Evolutionary conservation across 2,113 vertebrate species (phyloP), one percentile per base, ranked within the genome.

Genomic region (Manacus vitellinus): DNA sequence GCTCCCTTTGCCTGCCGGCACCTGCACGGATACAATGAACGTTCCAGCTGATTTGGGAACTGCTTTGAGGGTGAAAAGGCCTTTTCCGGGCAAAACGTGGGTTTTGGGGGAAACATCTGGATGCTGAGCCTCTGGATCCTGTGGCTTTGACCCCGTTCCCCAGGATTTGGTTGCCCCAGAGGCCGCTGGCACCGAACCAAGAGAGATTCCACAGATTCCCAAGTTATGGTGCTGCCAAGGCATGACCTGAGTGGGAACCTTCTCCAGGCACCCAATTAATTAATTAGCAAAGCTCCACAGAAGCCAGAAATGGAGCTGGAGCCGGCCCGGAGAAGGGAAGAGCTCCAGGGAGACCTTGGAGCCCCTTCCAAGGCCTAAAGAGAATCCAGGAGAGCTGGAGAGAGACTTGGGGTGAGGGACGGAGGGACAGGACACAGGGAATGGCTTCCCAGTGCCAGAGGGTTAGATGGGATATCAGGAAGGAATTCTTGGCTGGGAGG

Each of bases 31-130:
- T 54, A 39, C n/a, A 46, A 67, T 79, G 51, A 52, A 41, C 0
- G 5, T 51, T 27, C 49, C 49, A 5, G 3, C 66, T 12, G 15
- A n/a, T 71, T 58, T 77, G 25, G 1, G 9, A 66, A n/a, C 21
- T 2, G 2, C 41, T 88, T 19, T 41, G 43, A 81, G 59, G 41
- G 43, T 27, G 10, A 71, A 83, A 91, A 23, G n/a, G 22, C 39
- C 65, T 54, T n/a, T 78, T 55, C 25, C 0, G 0, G 44, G 44
- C 55, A 33, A 73, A 76, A 39, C 11, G 11, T 61, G 0, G 0
- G 31, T 19, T 22, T 31, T 51, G 41, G 27, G 46, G 78, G 18
- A 23, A 72, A 65, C 44, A 85, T 46, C 43, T 56, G 72, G 58
- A 54, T 85, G 54, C 43, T 67, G 56, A 81, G 30, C 58, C 51